Conservation (phyloP, 30 jellyfish, hydroid and myxozoan genomes). For the Aurelia aurita complex sp. Pacific region DNA sequence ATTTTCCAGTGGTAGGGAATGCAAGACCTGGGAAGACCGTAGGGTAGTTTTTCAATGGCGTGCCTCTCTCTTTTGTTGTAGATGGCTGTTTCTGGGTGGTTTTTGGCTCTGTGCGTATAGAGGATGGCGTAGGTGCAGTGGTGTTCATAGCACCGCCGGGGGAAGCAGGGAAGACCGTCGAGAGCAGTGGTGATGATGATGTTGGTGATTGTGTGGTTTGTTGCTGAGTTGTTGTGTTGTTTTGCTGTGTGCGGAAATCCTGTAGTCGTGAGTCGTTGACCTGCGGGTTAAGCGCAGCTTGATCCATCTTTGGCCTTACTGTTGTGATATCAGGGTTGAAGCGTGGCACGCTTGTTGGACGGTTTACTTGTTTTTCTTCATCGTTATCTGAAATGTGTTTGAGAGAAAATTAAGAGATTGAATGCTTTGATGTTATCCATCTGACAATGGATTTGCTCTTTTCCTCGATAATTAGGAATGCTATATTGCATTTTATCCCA, state of each 20-base stretch:
- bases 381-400: too few relatives aligned
- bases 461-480: too few relatives aligned
- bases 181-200: background rate
- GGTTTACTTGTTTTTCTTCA: background rate
- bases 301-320: conserved; percentile 55
- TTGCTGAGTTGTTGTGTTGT: conserved; percentile 14
- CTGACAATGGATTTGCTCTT: too few relatives aligned
- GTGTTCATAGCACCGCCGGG: conserved; percentile 22
- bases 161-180: conserved; percentile 34
- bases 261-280: conserved; percentile 34
- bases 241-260: conserved; percentile 2
- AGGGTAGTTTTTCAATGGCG: conserved; percentile 37
- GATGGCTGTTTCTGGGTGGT: conserved; percentile 3
- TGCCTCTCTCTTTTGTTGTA: conserved; percentile 14
- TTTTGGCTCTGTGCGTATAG: background rate
- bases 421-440: too few relatives aligned
- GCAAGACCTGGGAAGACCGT: conserved; percentile 59
- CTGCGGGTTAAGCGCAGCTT: conserved; percentile 50
- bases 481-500: too few relatives aligned
- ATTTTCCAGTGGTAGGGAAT: conserved; percentile 23
- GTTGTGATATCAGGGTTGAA: conserved; percentile 17
- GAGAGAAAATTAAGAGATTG: too few relatives aligned
- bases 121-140: background rate
- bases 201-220: background rate
- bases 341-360: conserved; percentile 29